Base-by-base conservation (phyloP, 2,797 vertebrate species). In the Nyctibius grandis region DNA sequence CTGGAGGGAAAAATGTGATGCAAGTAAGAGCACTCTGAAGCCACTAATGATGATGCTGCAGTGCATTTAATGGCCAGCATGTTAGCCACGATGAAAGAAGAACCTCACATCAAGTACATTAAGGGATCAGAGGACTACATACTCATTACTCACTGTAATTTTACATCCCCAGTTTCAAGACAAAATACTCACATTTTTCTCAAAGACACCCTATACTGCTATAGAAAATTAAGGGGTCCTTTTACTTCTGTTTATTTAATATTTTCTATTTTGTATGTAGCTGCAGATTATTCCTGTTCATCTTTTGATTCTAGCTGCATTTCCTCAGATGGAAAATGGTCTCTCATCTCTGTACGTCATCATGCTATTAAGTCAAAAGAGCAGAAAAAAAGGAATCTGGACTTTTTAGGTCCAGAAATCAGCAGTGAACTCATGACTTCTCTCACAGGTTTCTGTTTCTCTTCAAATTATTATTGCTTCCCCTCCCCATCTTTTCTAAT, bases 61-160 rank as follows among this genome's bases (percentile, higher is more conserved):
- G 94, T 85, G 78, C 85, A 61, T 94, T 96, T 93, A 96, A 96
- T 97, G 97, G 95, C 95, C 81, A 93, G 92, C 93, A 89, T 90
- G 79, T 89, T 88, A 97, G 95, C 96, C 89, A 97, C 57, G 95
- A 97, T 97, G 96, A 97, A 97, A 97, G 96, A 81, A 90, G 88
- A 95, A 94, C 91, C 87, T 82, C 92, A 95, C 91, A 96, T 97
- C 92, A 97, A 97, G 96, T 97, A 96, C 96, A 97, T 97, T 96
- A 97, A 96, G 95, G 97, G 97, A 97, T 98, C 97, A 98, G 95
- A 98, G 93, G 80, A 95, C 95, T 91, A 96, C 86, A 96, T 96
- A 96, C 96, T 96, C 85, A 97, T 97, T 97, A 97, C 95, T 91
- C 25, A 44, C 95, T 97, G 91, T 67, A 94, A 95, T 97, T 97